Evolutionary conservation across 2,113 vertebrate species (phyloP), one percentile per base, ranked within the genome.

Genomic region (Litocranius walleri): DNA sequence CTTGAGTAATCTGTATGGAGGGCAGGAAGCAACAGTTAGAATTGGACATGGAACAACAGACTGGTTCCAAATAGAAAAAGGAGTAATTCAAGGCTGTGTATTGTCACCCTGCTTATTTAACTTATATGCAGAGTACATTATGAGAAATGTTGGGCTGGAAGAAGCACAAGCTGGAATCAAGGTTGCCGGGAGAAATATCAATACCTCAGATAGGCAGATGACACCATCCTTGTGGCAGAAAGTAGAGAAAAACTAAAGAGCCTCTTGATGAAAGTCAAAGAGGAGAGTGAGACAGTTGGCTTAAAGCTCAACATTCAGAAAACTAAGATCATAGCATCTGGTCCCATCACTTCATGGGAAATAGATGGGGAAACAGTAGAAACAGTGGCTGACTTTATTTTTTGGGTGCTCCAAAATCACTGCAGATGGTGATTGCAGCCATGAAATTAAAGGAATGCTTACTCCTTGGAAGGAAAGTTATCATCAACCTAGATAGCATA

Each of bases 131-230:
- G 16, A 67, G 7, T 67, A 67, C 33, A n/a, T n/a, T 2, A 67
- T n/a, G 33, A n/a, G 33, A n/a, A 71, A 71, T 0, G 0, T 0
- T 71, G 64, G 33, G 1, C 17, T 36, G n/a, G 0, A 10, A 0
- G 33, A 71, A 71, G 8, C n/a, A 71, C 33, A 71, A 71, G n/a
- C 3, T 21, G 17, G 8, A 21, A 71, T 71, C 4, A 71, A 71
- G n/a, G 36, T 36, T 71, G n/a, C 0, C 0, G 1, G 64, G n/a
- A 21, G 17, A 67, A 71, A 36, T 71, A 36, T 21, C n/a, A 71
- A 21, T 11, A 71, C 64, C 17, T 36, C 64, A 71, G 64, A 3
- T 71, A 21, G 11, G 17, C 64, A 71, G 64, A 36, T 71, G n/a
- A 36, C 9, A 71, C 17, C n/a, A 36, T 33, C 9, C 17, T 71